Evolutionary conservation across 1,140 invertebrate genomes (phyloP), one percentile per base, ranked within the genome.

Genomic region (Acromyrmex charruanus): DNA sequence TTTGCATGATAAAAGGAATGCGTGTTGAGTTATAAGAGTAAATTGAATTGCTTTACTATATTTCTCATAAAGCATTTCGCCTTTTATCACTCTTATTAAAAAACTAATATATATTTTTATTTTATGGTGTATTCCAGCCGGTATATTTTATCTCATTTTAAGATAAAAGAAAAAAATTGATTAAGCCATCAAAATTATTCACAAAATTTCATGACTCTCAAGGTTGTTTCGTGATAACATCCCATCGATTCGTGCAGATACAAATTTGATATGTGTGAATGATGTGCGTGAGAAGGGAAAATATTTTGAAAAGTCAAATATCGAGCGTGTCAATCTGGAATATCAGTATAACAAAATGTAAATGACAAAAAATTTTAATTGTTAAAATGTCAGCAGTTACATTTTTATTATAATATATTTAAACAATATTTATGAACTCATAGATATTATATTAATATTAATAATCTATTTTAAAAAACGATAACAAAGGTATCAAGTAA

Each of bases 31-130:
- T 80, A 10, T 53, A 55, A 69, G 44, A 14, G 31, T 49, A 80
- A 80, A 59, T 31, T 49, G 10, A 80, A 69, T 44, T 55, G 25
- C 16, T 55, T 39, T 51, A 18, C n/a, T 6, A 35, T 21, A 7
- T 55, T 14, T 55, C 49, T 55, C 28, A 16, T 35, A 75, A 58
- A 39, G 39, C 12, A 5, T 58, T 65, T 49, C 53, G 18, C 25
- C 25, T 79, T 51, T 66, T 51, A 66, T 3, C 18, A 66, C 18
- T 6, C 49, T 49, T 39, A 63, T 77, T 6, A 63, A 66, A 66
- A 16, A 14, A 31, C 25, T 21, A 79, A 21, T 21, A 79, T 18
- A 79, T 18, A 66, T 25, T 79, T 63, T 51, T 81, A 81, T 68
- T 49, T 7, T 18, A 28, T 12, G 18, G 28, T 79, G 25, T 14